A percentile compares a stretch with the other conserved stretches of the same genome.
phyloP scores from a whole-genome alignment of 2,113 vertebrate species.

The Poeciliopsis retropinna region DNA sequence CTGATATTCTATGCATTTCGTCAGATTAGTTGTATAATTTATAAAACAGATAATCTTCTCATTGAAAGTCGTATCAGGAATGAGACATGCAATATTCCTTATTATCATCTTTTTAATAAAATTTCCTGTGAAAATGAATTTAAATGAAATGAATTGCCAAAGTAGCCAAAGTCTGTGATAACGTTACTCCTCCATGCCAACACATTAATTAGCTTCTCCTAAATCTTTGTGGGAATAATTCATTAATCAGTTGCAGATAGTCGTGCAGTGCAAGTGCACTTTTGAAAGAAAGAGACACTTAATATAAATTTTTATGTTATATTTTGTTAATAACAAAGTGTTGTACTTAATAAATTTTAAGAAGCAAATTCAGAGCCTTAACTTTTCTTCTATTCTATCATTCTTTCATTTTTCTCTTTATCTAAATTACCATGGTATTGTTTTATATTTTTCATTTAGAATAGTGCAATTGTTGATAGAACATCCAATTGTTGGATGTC shows the following conservation, averaged over 20 bases:
- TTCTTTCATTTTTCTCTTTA: not conserved
- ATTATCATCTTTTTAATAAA: not conserved
- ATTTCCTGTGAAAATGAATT: not conserved
- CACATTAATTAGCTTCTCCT: not conserved
- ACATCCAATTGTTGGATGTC: not conserved
- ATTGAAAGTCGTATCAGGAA: conserved; percentile 1
- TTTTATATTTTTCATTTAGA: not conserved
- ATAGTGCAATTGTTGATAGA: not conserved
- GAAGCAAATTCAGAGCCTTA: not conserved
- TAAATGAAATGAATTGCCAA: not conserved
- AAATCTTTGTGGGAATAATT: not conserved
- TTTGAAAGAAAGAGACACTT: not conserved
- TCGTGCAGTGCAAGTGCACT: not conserved
- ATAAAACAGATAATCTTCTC: not conserved
- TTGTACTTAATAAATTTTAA: not conserved
- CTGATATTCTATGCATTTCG: conserved; percentile 17
- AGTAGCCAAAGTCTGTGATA: not conserved
- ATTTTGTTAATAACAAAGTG: not conserved
- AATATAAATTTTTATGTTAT: not conserved
- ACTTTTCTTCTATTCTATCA: not conserved
- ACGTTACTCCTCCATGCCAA: not conserved
- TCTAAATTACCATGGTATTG: not conserved
- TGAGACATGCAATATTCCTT: not conserved
- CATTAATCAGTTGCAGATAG: not conserved
- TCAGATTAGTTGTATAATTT: conserved; percentile 13